Base-by-base conservation (phyloP, 1,140 invertebrate species). In the Choristoneura fumiferana region DNA sequence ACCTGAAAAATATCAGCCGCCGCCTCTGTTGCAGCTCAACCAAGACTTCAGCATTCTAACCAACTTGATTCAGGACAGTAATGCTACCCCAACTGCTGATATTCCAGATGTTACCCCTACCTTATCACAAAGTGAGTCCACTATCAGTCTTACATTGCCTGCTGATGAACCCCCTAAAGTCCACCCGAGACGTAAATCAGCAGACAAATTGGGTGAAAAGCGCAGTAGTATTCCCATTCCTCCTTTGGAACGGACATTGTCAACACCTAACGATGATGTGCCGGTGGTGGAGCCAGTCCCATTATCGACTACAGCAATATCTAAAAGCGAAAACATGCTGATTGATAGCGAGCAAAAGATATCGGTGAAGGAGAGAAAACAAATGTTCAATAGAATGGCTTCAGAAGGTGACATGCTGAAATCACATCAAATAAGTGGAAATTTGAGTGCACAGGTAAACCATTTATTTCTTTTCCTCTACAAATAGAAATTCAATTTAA, bases 301-400 rank as follows among this genome's bases (percentile, higher is more conserved):
- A 4, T 54, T 61, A 17, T 57, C 62, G 54, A 54, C 69, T 43
- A 66, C 65, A 15, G 69, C 76, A 40, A 64, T 77, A 18, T 85
- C 81, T n/a, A 72, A 67, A 33, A 87, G 84, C 74, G 83, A 88
- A 49, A 77, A 78, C 29, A 81, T 83, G 76, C 57, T 86, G 9
- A 57, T 80, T 13, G 85, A 86, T 35, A 84, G 64, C 70, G 90
- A 87, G 87, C 91, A 91, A 63, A 91, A 94, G 67, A 93, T 97
- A 62, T 97, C 96, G 65, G 96, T 98, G 2, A 96, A 96, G 79
- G 97, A 98, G 84, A 91, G 96, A 62, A 97, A 95, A 73, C 94
- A 97, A 89, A 96, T 96, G 81, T 97, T 98, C 82, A 97, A 98
- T 85, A 92, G 95, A 69, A 94, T 98, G 92, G 95, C 96, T 53